Base-by-base conservation (phyloP, 2,113 vertebrate genomes). In the Ranitomeya imitator region DNA sequence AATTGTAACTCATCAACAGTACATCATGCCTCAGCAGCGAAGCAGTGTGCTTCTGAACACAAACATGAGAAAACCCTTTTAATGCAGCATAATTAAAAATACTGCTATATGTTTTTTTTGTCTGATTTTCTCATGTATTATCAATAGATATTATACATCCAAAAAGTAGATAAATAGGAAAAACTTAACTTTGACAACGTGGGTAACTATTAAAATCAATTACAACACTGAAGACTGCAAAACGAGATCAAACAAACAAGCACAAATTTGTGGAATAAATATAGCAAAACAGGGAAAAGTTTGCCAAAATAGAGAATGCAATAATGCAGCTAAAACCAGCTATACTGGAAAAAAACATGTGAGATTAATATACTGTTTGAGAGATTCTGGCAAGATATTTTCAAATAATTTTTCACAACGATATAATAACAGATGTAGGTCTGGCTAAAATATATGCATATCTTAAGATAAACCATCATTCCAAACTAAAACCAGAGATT, bases 381-480 rank as follows among this genome's bases (percentile, higher is more conserved):
- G 79, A 79, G 77, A 19, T 31, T 87, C 63, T 87, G 78, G 86
- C 86, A 87, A 73, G 37, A 73, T 73, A 4, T 73, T 80, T 87
- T 45, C 59, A 82, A 82, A 80, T 73, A 60, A 85, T 81, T 82
- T 81, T 82, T 82, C 26, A 71, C 77, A 73, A 80, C 82, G 59
- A 71, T 69, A 82, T 73, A 60, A 82, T 87, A 87, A 37, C 86
- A 87, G 86, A 87, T 87, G 86, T 82, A 87, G 65, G 23, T 81
- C 78, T 87, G 78, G 86, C 63, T 87, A 82, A 87, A 73, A 71
- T 82, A 67, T 69, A 63, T 59, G 78, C 78, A 86, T 61, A 78
- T 51, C 15, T 79, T 31, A 61, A 67, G 21, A 67, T 10, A 14
- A 87, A 57, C 23, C 61, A 71, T 55, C 52, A 10, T 45, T 37